phyloP scores from a whole-genome alignment of 2,797 vertebrate genomes.

The Nyctalus aviator region DNA sequence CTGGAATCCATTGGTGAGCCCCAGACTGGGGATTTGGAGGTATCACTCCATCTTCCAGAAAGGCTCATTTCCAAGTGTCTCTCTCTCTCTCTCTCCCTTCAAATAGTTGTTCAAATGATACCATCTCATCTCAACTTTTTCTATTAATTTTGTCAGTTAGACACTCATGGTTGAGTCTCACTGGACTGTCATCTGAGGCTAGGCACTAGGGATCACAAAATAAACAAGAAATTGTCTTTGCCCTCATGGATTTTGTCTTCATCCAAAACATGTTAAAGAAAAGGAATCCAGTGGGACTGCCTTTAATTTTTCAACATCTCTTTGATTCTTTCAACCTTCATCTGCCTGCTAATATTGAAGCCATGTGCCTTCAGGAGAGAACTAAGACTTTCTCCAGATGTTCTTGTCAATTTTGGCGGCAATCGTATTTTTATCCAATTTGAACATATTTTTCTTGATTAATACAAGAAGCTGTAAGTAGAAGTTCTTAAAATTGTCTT shows the following conservation, averaged over 20 bases:
- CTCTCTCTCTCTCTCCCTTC: background rate
- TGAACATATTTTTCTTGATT: slow-evolving; percentile 73
- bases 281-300: background rate
- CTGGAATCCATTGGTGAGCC: rapidly evolving
- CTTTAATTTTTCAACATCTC: slow-evolving; percentile 37
- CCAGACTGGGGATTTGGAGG: background rate
- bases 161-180: too few relatives aligned
- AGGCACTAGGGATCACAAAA: rapidly evolving
- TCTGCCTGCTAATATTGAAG: slow-evolving; percentile 66
- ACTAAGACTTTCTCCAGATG: slow-evolving; percentile 68
- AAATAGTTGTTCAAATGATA: too few relatives aligned
- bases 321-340: slow-evolving; percentile 67
- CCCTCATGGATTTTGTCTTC: background rate
- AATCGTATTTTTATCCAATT: slow-evolving; percentile 69
- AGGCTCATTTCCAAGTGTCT: background rate
- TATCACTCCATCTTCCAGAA: rapidly evolving
- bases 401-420: slow-evolving; percentile 62
- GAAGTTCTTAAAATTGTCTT: slow-evolving; percentile 57
- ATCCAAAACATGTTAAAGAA: background rate
- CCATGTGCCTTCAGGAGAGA: slow-evolving; percentile 75
- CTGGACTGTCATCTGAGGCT: background rate
- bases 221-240: background rate
- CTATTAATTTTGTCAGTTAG: background rate
- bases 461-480: slow-evolving; percentile 67
- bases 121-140: too few relatives aligned